Conservation (phyloP, 2,888 invertebrate genomes). For the Dascillus cervinus region DNA sequence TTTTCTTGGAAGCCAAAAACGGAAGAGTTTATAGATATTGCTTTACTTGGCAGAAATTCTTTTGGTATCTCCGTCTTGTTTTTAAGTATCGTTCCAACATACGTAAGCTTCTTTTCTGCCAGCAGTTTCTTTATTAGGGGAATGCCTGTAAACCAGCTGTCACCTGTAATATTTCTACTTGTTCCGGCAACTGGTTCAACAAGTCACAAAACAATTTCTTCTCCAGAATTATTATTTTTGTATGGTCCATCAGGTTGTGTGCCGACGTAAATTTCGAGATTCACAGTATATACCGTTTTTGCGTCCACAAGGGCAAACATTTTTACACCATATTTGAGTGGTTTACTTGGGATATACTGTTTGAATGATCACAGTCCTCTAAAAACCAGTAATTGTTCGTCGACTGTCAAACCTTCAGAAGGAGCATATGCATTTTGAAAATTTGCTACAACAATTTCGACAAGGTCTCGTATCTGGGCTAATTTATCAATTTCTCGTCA, state of each 20-base stretch:
- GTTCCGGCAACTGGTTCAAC: constrained; percentile 16
- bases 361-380: constrained; percentile 16
- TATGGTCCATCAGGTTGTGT: constrained; percentile 22
- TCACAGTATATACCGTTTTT: constrained; percentile 18
- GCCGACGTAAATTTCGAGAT: constrained; percentile 23
- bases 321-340: constrained; percentile 26
- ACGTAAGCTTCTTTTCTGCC: too few species aligned
- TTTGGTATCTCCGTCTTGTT: too few species aligned
- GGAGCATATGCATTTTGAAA: constrained; percentile 18
- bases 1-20: too few species aligned
- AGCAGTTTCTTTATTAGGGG: too few species aligned
- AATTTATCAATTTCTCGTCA: constrained; percentile 15
- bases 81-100: too few species aligned
- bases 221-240: constrained; percentile 10
- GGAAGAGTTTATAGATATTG: too few species aligned
- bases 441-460: constrained; percentile 23
- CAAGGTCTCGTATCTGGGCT: constrained; percentile 20
- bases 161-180: too few species aligned
- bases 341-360: constrained; percentile 29
- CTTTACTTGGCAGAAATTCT: too few species aligned
- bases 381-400: constrained; percentile 23
- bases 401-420: constrained; percentile 22
- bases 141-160: too few species aligned
- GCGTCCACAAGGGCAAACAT: constrained; percentile 21
- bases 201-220: constrained; percentile 16